Evolutionary conservation across 2,113 vertebrate genomes (phyloP), one percentile per base, ranked within the genome.

Genomic region (Cercopithecus mona): DNA sequence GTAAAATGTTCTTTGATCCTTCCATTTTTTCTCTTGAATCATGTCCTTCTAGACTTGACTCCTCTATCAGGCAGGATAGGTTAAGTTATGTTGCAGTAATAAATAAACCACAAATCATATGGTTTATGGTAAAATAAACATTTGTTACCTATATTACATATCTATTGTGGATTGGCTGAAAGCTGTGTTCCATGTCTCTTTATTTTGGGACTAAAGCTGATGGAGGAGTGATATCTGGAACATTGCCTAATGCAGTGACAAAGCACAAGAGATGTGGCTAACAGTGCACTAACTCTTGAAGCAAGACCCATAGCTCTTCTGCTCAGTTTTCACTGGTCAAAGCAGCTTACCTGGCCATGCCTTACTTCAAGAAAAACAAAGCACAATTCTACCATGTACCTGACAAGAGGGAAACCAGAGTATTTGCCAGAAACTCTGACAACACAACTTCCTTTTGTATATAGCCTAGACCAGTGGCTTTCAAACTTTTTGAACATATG

Each of bases 11-110:
- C 30, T n/a, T 87, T 94, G 57, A 72, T 12, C 35, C 68, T 50
- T 83, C 23, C 50, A 6, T 89, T 87, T 92, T 87, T 87, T 87
- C 40, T 93, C 78, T 83, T 50, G n/a, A 64, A 76, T 94, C 20
- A 88, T 50, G 66, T 78, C 38, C 25, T 79, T 82, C 27, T 90
- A 87, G 75, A 70, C 17, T 38, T 90, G 52, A 86, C 43, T 87
- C 57, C 80, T 64, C 18, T 86, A 76, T 81, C 9, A 89, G 84
- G 11, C 20, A 89, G 79, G 50, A 45, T 85, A 76, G 88, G 25
- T 32, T 78, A 94, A 83, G n/a, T 64, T 78, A 72, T 75, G 22
- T 7, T 64, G 12, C 0, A 45, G 43, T 93, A 90, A 61, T 70
- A 70, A 90, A 72, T 64, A 73, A 64, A 17, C 5, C 66, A 35